These are phyloP conservation scores for Chorisops tibialis DNA, from an alignment of 2,888 invertebrate species.

Conservation along the genomic window DNA sequence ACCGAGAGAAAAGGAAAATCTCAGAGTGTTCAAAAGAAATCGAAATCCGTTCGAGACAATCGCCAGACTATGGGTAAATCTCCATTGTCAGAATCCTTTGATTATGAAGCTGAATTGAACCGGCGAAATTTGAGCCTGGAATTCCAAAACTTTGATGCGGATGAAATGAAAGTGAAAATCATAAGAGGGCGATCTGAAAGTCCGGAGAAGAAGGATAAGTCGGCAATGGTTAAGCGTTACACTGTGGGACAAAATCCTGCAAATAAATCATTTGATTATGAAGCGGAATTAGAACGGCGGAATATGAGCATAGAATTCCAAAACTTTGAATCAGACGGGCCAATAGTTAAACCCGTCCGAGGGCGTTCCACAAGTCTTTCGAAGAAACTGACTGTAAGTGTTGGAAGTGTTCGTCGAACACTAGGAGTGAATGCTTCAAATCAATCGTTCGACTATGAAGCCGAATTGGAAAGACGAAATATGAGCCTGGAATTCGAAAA, in stretches of 20 bases:
- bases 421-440: neutral
- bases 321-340: neutral
- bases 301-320: neutral
- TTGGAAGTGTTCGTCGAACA: neutral
- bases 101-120: no score
- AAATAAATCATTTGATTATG: neutral
- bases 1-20: no score
- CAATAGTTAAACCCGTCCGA: neutral
- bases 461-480: neutral
- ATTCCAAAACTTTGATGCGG: slow-evolving; percentile 7
- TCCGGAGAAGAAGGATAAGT: neutral
- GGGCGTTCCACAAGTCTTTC: neutral
- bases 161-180: neutral
- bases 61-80: no score
- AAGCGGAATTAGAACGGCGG: neutral
- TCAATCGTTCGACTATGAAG: neutral
- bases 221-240: neutral
- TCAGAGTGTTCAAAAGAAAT: neutral
- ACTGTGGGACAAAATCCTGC: neutral
- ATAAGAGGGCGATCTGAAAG: neutral
- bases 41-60: neutral
- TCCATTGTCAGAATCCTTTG: no score
- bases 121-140: neutral
- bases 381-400: neutral
- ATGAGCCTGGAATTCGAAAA: neutral